These are phyloP conservation scores for Atrichornis clamosus DNA, from an alignment of 2,113 vertebrate genomes.

Conservation along the genomic window DNA sequence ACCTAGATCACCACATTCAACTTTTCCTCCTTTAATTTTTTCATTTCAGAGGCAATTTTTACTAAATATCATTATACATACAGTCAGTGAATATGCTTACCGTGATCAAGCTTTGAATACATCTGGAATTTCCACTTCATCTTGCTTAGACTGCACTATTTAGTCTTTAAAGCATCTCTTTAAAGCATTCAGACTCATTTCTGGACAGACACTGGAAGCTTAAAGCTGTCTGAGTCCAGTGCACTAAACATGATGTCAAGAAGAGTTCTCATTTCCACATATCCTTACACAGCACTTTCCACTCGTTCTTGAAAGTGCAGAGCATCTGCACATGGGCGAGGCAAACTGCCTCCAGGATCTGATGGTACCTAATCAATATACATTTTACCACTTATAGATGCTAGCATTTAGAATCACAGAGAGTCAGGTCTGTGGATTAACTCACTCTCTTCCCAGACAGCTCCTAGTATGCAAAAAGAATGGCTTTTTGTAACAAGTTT, in stretches of 20 bases:
- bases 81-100: neutral
- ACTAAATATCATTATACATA: neutral
- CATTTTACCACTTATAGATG: slow-evolving; percentile 21
- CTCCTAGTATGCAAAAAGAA: neutral
- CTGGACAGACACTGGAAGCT: neutral
- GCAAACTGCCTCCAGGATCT: slow-evolving; percentile 32
- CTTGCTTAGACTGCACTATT: neutral
- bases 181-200: neutral
- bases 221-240: neutral
- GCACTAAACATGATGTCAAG: neutral
- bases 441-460: neutral
- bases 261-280: neutral
- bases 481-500: neutral
- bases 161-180: neutral
- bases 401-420: neutral
- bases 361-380: slow-evolving; percentile 40
- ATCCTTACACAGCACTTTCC: slow-evolving; percentile 43
- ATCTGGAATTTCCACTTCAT: neutral
- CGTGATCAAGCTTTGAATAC: neutral
- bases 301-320: slow-evolving; percentile 38
- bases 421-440: neutral
- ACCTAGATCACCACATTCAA: neutral
- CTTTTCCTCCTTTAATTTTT: neutral
- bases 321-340: neutral
- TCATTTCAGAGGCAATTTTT: neutral